These are phyloP conservation scores for Lymantria dispar DNA, from an alignment of 2,888 invertebrate species.

Conservation along the genomic window DNA sequence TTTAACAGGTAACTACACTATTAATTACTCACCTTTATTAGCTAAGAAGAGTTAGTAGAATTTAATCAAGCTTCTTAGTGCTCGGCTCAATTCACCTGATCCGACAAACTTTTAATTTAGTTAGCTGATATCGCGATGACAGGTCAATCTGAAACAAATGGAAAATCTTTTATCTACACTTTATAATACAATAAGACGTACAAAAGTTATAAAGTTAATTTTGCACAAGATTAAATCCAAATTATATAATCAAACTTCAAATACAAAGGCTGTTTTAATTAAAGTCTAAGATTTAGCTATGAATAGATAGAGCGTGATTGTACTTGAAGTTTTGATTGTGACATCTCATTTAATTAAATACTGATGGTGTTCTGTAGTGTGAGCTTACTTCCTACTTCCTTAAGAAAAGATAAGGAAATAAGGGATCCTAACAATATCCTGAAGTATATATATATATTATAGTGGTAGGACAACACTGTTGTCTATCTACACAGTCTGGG, in stretches of 20 bases:
- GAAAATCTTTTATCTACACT: conserved; percentile 21
- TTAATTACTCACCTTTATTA: conserved; percentile 29
- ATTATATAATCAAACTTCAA: conserved; percentile 24
- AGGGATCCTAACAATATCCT: too few species aligned
- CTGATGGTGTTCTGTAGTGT: too few species aligned
- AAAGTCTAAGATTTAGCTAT: conserved; percentile 9
- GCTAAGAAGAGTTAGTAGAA: conserved; percentile 21
- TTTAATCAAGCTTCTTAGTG: conserved; percentile 31
- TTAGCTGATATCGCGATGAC: conserved; percentile 28
- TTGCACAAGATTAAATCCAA: conserved; percentile 14
- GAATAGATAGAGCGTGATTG: not conserved
- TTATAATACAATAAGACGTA: conserved; percentile 14
- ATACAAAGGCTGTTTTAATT: conserved; percentile 10
- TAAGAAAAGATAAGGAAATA: too few species aligned
- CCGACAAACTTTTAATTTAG: conserved; percentile 32
- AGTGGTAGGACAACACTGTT: too few species aligned
- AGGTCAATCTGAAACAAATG: conserved; percentile 40
- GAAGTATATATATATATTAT: too few species aligned
- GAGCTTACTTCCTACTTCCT: too few species aligned
- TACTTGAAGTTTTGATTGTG: not conserved
- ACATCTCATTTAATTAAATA: not conserved
- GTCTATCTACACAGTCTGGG: too few species aligned
- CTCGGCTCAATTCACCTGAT: conserved; percentile 30
- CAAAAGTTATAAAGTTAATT: conserved; percentile 13
- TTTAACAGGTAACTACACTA: not conserved